phyloP scores from a whole-genome alignment of 2,797 vertebrate species.

The Coregonus ussuriensis region DNA sequence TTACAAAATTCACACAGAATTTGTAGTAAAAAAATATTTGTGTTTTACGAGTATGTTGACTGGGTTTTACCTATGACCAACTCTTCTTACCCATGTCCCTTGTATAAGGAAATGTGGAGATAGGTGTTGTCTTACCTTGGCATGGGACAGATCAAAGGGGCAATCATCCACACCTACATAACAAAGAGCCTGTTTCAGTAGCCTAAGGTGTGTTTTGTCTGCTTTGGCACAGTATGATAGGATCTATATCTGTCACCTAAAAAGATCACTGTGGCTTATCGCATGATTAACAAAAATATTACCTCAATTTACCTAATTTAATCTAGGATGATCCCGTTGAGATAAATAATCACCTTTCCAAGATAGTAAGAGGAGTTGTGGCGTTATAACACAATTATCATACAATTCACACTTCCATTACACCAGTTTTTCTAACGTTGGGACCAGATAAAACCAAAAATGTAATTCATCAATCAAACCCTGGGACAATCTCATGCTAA shows the following conservation, averaged over 20 bases:
- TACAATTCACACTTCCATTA: too few species aligned
- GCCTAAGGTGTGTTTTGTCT: slow-evolving; percentile 7
- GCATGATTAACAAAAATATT: neutral
- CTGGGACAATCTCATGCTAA: slow-evolving; percentile 22
- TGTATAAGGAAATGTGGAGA: neutral
- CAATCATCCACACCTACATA: slow-evolving; percentile 2
- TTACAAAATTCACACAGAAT: neutral
- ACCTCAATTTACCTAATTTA: neutral
- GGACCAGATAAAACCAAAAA: neutral
- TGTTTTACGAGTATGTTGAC: neutral
- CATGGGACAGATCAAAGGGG: neutral
- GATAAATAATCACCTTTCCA: too few species aligned
- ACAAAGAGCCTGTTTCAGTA: neutral
- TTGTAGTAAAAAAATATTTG: neutral
- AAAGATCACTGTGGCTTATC: neutral
- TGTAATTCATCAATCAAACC: slow-evolving; percentile 57
- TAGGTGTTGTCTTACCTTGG: neutral
- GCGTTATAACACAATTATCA: too few species aligned
- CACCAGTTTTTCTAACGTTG: too few species aligned
- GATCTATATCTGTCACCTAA: neutral
- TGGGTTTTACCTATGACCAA: neutral
- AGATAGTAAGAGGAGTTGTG: too few species aligned
- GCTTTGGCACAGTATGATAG: neutral
- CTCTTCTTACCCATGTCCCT: neutral
- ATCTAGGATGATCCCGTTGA: too few species aligned